Percentiles rank a stretch among this genome's conserved stretches.
These are phyloP conservation scores for Geophilus truncorum DNA, from an alignment of 2,888 invertebrate genomes.

Conservation along the genomic window DNA sequence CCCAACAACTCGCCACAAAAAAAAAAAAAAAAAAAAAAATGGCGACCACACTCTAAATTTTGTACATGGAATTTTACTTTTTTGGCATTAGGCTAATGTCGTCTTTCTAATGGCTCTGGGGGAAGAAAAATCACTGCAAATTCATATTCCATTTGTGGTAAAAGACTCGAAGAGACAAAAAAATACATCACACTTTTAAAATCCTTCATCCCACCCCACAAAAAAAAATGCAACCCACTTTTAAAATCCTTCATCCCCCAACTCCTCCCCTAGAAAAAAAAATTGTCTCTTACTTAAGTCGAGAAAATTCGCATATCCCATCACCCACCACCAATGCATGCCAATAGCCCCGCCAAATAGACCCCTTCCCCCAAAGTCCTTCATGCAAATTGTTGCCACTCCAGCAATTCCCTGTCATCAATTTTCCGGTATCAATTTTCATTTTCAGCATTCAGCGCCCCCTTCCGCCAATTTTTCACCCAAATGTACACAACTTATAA, in stretches of 20 bases:
- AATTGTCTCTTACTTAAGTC: not conserved
- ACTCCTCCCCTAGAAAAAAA: not conserved
- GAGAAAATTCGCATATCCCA: not conserved
- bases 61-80: constrained; percentile 31
- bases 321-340: not conserved
- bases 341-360: constrained; percentile 10
- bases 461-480: not conserved
- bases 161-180: not conserved
- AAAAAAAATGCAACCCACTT: not conserved
- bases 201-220: not conserved
- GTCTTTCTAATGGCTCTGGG: constrained; percentile 1
- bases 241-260: not conserved
- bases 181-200: not conserved
- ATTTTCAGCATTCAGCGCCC: constrained; percentile 4
- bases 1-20: not conserved
- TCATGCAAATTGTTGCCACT: constrained; percentile 27
- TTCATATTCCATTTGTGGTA: constrained; percentile 19
- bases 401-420: constrained; percentile 6
- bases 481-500: constrained; percentile 12
- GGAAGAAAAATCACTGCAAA: constrained; percentile 22
- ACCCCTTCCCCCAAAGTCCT: not conserved
- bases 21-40: not conserved
- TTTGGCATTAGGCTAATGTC: constrained; percentile 33
- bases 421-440: constrained; percentile 29
- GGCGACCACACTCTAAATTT: not conserved